Base-by-base conservation (phyloP, 1,140 invertebrate genomes). In the Bathynomus jamesi region DNA sequence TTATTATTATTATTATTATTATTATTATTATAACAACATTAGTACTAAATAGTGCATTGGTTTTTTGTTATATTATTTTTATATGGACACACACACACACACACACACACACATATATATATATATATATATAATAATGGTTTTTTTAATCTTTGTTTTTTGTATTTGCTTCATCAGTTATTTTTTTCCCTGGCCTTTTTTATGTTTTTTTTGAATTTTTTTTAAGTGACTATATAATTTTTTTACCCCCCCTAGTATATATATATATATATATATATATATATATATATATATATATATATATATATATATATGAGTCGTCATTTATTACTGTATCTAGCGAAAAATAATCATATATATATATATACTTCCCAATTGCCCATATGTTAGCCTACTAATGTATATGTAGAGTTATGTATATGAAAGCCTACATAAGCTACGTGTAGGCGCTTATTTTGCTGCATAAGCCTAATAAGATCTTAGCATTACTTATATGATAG, bases 231-330 rank as follows among this genome's bases (percentile, higher is more conserved):
- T 53, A 17, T 53, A 17, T 2, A 17, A 3, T 53, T 17, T 53
- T 17, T 53, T 17, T 53, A 53, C 21, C 13, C 21, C 13, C 21
- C 13, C 21, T 17, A 17, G 21, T 53, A 53, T 53, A 53, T 53
- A 53, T 53, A 53, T 53, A 40, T 53, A 53, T 53, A 53, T 53
- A 53, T 53, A 53, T 53, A 53, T 53, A 53, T 53, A 53, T 53
- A 53, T 53, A 53, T 53, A 53, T 53, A 53, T 53, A 53, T 53
- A 53, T 53, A 53, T 53, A 53, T 53, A 53, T 53, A 53, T 53
- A 53, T 53, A 53, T 53, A 53, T 53, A 53, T 53, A 53, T 53
- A 53, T 53, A 53, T 53, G 17, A 17, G 21, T 53, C 13, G 13
- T 17, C 21, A 53, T 53, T 17, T 53, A 53, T 53, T 17, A 17